Conservation (phyloP, 2,113 vertebrate genomes). For the Donacobius atricapilla region DNA sequence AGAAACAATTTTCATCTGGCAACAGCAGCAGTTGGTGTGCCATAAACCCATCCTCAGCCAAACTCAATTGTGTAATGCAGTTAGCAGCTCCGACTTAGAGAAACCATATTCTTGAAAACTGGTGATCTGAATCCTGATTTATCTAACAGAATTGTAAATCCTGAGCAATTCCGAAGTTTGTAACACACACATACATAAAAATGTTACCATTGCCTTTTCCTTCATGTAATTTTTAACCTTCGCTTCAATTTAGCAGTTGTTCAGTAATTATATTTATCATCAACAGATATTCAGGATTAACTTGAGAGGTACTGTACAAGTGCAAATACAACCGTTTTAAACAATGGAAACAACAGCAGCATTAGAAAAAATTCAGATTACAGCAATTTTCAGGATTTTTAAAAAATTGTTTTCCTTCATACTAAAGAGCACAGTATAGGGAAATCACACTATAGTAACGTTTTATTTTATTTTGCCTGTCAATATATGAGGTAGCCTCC, state of each 20-base stretch:
- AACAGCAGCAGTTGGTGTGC: background rate
- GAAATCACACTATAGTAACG: background rate
- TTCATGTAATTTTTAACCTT: background rate
- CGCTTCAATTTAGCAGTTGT: background rate
- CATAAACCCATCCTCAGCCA: background rate
- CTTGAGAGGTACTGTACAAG: background rate
- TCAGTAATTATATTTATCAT: background rate
- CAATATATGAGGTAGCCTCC: background rate
- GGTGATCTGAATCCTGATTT: background rate
- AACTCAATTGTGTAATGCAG: background rate
- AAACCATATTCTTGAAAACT: background rate
- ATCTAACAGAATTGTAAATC: background rate
- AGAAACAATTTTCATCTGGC: background rate
- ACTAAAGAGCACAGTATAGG: background rate
- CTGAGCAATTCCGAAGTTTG: background rate
- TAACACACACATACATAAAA: background rate
- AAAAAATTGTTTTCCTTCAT: background rate
- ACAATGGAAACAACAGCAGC: background rate
- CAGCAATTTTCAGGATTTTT: background rate
- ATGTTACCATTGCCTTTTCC: background rate
- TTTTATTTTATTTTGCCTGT: background rate
- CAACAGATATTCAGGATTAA: background rate
- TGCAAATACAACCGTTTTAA: background rate
- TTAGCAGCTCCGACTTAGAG: background rate
- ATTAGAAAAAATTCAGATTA: background rate